Percentiles rank a stretch among this genome's conserved stretches.
phyloP scores from a whole-genome alignment of 37 sponge, comb jelly and placozoan species.

The Cliona cf. orientalis region DNA sequence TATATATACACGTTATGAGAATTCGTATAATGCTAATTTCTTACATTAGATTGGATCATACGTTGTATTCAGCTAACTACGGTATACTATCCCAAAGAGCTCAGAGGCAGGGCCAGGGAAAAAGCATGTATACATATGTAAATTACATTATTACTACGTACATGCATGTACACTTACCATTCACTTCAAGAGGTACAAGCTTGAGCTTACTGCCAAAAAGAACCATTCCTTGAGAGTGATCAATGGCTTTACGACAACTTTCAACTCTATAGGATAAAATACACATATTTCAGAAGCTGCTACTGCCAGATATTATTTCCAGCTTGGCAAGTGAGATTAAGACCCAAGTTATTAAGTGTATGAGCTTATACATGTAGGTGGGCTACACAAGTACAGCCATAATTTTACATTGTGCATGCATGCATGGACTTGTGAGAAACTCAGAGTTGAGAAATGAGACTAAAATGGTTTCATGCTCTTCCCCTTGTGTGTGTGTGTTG shows the following conservation, averaged over 20 bases:
- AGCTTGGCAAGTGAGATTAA: not conserved
- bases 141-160: not conserved
- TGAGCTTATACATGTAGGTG: too few relatives aligned
- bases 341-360: too few relatives aligned
- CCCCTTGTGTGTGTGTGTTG: too few relatives aligned
- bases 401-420: too few relatives aligned
- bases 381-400: too few relatives aligned
- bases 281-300: not conserved
- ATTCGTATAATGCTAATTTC: not conserved
- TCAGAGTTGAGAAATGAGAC: too few relatives aligned
- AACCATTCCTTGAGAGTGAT: constrained; percentile 20
- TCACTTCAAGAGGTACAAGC: constrained; percentile 21
- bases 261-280: constrained; percentile 27
- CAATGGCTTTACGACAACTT: constrained; percentile 38
- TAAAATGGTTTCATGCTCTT: too few relatives aligned
- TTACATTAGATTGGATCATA: not conserved
- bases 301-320: too few relatives aligned
- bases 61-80: not conserved
- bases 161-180: constrained; percentile 24
- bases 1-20: not conserved
- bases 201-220: constrained; percentile 72
- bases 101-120: too few relatives aligned
- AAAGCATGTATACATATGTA: not conserved
- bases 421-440: too few relatives aligned
- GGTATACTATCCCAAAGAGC: too few relatives aligned